phyloP scores from a whole-genome alignment of 1,140 invertebrate species.

The Bombus ignitus region DNA sequence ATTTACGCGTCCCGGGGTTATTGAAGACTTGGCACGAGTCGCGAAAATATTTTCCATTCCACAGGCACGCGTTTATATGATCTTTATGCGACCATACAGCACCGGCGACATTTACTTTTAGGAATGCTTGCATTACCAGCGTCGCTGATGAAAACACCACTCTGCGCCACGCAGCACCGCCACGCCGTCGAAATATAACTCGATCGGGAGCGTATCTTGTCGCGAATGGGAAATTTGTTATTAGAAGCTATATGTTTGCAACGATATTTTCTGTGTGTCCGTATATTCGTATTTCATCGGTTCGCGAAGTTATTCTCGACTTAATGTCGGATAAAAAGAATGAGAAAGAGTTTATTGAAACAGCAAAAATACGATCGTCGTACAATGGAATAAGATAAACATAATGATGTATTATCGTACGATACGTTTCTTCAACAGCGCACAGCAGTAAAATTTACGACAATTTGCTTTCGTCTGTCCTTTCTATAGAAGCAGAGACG shows the following conservation, averaged over 20 bases:
- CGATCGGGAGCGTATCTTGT: slow-evolving; percentile 41
- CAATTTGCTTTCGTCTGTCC: not conserved
- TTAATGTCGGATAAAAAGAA: not conserved
- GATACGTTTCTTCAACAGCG: no score
- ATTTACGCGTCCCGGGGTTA: slow-evolving; percentile 51
- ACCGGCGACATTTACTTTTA: slow-evolving; percentile 56
- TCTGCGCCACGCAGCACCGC: not conserved
- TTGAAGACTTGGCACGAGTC: slow-evolving; percentile 55
- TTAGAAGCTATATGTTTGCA: not conserved
- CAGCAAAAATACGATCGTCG: not conserved
- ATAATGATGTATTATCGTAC: not conserved
- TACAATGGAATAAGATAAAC: not conserved
- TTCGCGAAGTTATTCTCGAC: not conserved
- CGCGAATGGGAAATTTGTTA: slow-evolving; percentile 18
- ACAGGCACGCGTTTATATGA: slow-evolving; percentile 35
- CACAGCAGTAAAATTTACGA: not conserved
- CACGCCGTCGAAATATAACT: slow-evolving; percentile 28
- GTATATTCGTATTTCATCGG: not conserved
- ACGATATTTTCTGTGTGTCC: not conserved
- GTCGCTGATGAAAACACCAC: slow-evolving; percentile 40
- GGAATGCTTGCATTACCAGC: slow-evolving; percentile 50
- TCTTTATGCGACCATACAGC: slow-evolving; percentile 56
- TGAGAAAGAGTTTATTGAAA: no score
- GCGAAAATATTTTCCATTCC: slow-evolving; percentile 56
- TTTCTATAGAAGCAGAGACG: no score